Percentiles rank a stretch among this genome's conserved stretches.
Conservation (phyloP, 1,140 invertebrate genomes). For the Sinella curviseta region DNA sequence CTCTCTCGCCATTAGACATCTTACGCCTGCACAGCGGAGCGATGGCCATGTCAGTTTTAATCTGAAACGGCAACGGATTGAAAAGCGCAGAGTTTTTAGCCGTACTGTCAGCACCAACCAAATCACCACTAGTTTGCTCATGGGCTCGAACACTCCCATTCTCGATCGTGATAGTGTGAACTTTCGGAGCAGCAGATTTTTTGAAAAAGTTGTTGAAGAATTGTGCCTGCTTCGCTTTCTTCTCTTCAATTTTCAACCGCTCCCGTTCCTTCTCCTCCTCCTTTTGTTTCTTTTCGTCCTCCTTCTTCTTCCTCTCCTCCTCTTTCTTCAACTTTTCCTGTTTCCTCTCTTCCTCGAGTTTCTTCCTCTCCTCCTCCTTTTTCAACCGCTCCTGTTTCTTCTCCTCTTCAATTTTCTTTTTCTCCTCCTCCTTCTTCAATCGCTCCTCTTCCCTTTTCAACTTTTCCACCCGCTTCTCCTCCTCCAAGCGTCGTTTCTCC, state of each 20-base stretch:
- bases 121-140: neutral
- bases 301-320: constrained; percentile 18
- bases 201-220: constrained; percentile 40
- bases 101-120: neutral
- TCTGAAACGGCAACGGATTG: constrained; percentile 43
- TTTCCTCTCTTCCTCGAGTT: constrained; percentile 31
- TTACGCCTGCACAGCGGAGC: constrained; percentile 41
- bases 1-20: constrained; percentile 30
- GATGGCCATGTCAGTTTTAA: constrained; percentile 46
- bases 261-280: constrained; percentile 33
- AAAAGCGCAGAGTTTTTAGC: constrained; percentile 25
- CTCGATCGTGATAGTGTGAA: neutral
- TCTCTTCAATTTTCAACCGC: constrained; percentile 34
- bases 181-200: constrained; percentile 29
- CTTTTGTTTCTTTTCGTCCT: constrained; percentile 25
- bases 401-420: constrained; percentile 34
- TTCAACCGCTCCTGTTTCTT: constrained; percentile 24
- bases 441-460: constrained; percentile 26
- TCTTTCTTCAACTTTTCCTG: constrained; percentile 11
- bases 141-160: neutral
- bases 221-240: constrained; percentile 34
- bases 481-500: constrained; percentile 1
- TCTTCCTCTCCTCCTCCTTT: constrained; percentile 29
- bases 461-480: constrained; percentile 30
- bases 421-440: constrained; percentile 16